Percentiles rank a stretch among this genome's conserved stretches.
phyloP scores from a whole-genome alignment of 2,113 vertebrate genomes.

The Mionectes macconnelli region DNA sequence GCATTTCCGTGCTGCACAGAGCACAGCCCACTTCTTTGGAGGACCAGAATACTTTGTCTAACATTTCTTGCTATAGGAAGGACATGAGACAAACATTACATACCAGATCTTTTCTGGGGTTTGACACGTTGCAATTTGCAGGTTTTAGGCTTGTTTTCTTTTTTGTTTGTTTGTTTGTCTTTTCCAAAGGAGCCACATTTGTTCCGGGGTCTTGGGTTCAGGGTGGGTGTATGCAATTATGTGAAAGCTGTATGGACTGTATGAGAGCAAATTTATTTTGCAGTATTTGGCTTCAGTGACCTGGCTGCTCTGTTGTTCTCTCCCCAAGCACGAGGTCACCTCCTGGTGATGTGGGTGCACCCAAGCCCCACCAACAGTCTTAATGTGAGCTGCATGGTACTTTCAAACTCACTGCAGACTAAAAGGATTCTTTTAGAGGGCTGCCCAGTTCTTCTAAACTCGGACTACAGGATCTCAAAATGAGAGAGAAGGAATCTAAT shows the following conservation, averaged over 20 bases:
- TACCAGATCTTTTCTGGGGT: not conserved
- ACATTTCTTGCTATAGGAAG: not conserved
- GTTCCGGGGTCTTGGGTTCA: not conserved
- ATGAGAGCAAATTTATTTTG: not conserved
- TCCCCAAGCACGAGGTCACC: not conserved
- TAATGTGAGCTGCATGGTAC: not conserved
- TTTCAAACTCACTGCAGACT: not conserved
- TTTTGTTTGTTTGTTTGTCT: not conserved
- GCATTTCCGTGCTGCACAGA: not conserved
- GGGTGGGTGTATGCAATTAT: not conserved
- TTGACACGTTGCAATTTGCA: not conserved
- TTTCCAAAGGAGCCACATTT: not conserved
- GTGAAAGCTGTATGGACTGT: not conserved
- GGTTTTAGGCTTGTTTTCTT: not conserved
- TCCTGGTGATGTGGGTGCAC: not conserved
- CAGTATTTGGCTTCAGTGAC: not conserved
- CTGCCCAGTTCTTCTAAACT: not conserved
- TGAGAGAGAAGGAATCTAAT: not conserved
- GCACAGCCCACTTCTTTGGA: not conserved
- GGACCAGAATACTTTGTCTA: not conserved
- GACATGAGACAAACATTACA: not conserved
- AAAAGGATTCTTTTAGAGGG: not conserved
- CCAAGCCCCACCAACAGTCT: not conserved
- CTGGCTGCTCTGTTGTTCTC: not conserved
- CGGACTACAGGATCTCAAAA: not conserved